Evolutionary conservation across 1,140 invertebrate genomes (phyloP), one percentile per base, ranked within the genome.

Genomic region (Drosophila erecta): DNA sequence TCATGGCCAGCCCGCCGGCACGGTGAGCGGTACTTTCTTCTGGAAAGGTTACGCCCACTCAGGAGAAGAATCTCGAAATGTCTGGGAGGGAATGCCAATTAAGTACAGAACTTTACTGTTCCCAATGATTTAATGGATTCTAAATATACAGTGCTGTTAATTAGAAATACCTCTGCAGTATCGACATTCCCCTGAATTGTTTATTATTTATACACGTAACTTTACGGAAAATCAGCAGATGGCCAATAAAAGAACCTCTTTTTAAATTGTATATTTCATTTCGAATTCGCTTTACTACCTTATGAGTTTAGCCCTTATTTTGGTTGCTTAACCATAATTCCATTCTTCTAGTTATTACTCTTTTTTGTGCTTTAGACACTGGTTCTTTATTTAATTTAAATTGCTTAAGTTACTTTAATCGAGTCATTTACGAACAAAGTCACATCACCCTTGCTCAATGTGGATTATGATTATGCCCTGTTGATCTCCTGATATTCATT

Each of bases 401-500:
- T 37, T 37, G 35, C 10, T 12, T 12, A 37, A 12, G 35, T 37
- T 37, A 11, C 35, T 12, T 17, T 12, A 6, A 27, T 6, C 24
- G 24, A 27, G 6, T 27, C 24, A 6, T 50, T 17, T 33, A 6
- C 4, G 24, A n/a, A 11, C 1, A 4, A 33, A n/a, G 17, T 24
- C 11, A 22, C 20, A 67, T 67, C 65, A 67, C 37, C 35, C 24
- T 8, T 20, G 40, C 33, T 49, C 43, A 62, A 41, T 40, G 35
- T 0, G 44, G 44, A 66, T 50, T 35, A 64, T 64, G 44, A 66
- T 50, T 35, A 64, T 64, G 37, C 30, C 20, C 30, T 22, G 54
- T 62, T 59, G 24, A 62, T 59, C 59, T 41, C 7, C 27, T 0
- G 59, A 62, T 59, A 33, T 33, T 59, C 59, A 64, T 64, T 61